Percentiles rank a stretch among this genome's conserved stretches.
These are phyloP conservation scores for Hydrozoanthus tunicans DNA, from an alignment of 64 coral and sea anemone species.

Conservation along the genomic window DNA sequence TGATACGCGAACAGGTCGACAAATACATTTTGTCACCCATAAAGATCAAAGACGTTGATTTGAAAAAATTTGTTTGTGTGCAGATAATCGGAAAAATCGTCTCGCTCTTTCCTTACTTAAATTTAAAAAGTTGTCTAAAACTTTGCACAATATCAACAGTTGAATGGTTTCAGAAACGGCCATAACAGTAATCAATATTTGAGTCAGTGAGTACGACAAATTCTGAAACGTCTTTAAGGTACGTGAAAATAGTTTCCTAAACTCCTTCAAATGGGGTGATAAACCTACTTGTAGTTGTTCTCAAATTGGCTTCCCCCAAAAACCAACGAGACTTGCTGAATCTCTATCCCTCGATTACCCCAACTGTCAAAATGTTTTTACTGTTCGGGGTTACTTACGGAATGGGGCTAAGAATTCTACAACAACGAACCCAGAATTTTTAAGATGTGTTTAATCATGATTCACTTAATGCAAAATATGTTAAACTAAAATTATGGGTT, in stretches of 20 bases:
- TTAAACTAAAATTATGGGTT: neutral
- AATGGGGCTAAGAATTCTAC: neutral
- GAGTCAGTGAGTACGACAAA: neutral
- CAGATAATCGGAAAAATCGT: neutral
- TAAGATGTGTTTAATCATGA: neutral
- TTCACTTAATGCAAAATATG: neutral
- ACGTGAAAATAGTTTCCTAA: neutral
- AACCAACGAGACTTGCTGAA: neutral
- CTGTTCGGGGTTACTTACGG: neutral
- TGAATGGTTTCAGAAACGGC: too few relatives aligned
- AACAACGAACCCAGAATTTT: neutral
- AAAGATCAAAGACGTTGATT: slow-evolving; percentile 22
- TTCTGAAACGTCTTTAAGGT: neutral
- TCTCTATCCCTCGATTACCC: neutral
- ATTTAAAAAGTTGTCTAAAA: neutral
- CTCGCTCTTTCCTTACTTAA: neutral
- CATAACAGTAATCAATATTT: neutral
- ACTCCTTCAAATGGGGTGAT: neutral
- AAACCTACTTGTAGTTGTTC: neutral
- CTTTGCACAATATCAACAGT: slow-evolving; percentile 1
- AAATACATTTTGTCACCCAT: slow-evolving; percentile 2
- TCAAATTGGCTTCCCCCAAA: neutral
- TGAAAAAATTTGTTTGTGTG: slow-evolving; percentile 30
- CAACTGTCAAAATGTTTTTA: neutral
- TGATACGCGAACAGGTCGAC: neutral